These are phyloP conservation scores for Tenualosa thibaudeaui DNA, from an alignment of 2,797 vertebrate species.

Conservation along the genomic window DNA sequence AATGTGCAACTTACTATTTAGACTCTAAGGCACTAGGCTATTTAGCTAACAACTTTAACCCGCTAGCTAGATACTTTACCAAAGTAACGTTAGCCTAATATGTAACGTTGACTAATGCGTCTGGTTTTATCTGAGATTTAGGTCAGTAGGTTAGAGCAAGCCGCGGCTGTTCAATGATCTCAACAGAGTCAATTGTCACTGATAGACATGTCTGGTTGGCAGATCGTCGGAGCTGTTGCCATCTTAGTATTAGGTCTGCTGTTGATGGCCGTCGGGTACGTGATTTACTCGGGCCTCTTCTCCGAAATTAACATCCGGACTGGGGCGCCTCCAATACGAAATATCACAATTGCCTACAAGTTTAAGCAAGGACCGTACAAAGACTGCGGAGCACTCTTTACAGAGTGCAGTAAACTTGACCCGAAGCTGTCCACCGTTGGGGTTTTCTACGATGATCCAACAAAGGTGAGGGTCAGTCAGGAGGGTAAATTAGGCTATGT, in stretches of 20 bases:
- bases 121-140: conserved; percentile 3
- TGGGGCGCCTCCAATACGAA: conserved; percentile 83
- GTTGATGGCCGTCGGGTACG: conserved; percentile 72
- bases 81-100: too few relatives aligned
- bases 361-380: conserved; percentile 82
- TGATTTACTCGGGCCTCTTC: conserved; percentile 83
- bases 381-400: conserved; percentile 79
- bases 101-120: background rate
- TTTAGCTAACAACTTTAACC: background rate
- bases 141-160: background rate
- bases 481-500: background rate
- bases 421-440: conserved; percentile 84
- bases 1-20: background rate
- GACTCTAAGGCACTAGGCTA: background rate
- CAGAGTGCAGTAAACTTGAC: conserved; percentile 82
- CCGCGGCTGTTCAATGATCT: background rate
- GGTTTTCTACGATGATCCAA: conserved; percentile 90
- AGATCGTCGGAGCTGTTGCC: background rate
- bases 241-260: conserved; percentile 73
- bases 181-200: background rate
- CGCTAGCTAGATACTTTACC: background rate
- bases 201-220: background rate
- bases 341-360: conserved; percentile 87
- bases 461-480: conserved; percentile 66
- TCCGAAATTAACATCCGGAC: conserved; percentile 79